These are phyloP conservation scores for Kryptolebias ocellatus DNA, from an alignment of 2,797 vertebrate genomes.

Conservation along the genomic window DNA sequence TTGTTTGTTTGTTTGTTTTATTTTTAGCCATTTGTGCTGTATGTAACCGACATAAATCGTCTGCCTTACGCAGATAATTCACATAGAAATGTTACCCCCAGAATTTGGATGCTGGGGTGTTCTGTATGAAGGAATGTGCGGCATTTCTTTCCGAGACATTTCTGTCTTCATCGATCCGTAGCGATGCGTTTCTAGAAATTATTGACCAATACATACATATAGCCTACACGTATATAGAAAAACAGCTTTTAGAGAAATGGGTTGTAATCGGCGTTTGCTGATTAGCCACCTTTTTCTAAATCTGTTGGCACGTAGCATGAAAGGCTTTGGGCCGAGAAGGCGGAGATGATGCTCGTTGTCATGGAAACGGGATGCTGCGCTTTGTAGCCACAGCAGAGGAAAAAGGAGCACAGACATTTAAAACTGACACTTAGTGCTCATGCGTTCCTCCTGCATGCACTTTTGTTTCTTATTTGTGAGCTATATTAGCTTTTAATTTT, in stretches of 20 bases:
- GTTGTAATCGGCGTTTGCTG: too few relatives aligned
- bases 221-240: too few relatives aligned
- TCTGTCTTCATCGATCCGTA: neutral
- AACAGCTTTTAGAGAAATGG: too few relatives aligned
- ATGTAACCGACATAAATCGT: neutral
- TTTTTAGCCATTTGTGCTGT: slow-evolving; percentile 15
- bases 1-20: neutral
- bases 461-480: too few relatives aligned
- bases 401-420: slow-evolving; percentile 24
- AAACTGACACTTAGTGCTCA: neutral
- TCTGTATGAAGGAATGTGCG: slow-evolving; percentile 5
- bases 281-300: neutral
- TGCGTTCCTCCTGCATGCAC: slow-evolving; percentile 33
- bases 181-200: too few relatives aligned
- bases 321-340: slow-evolving; percentile 27
- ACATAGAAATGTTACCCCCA: neutral
- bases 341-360: slow-evolving; percentile 73
- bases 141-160: neutral
- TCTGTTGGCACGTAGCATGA: slow-evolving; percentile 11
- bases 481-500: too few relatives aligned
- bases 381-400: slow-evolving; percentile 38
- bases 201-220: too few relatives aligned
- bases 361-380: slow-evolving; percentile 80
- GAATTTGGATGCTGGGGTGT: neutral
- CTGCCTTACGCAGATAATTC: neutral